Percentiles rank a stretch among this genome's conserved stretches.
These are phyloP conservation scores for Talpa occidentalis DNA, from an alignment of 2,113 vertebrate genomes.

Conservation along the genomic window DNA sequence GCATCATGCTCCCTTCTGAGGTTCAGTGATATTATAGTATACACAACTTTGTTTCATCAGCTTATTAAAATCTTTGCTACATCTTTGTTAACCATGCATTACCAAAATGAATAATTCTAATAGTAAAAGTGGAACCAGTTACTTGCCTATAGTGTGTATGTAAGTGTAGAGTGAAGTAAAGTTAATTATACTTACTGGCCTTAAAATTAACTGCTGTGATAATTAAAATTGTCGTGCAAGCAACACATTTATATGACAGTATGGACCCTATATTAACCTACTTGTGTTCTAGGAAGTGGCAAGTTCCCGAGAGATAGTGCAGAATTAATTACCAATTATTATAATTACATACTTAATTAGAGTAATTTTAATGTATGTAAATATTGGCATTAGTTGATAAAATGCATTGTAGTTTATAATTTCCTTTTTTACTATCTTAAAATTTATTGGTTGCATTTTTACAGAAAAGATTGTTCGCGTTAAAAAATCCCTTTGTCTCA, in stretches of 20 bases:
- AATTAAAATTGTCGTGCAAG: background rate
- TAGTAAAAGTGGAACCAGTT: background rate
- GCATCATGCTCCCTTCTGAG: background rate
- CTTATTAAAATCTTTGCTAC: background rate
- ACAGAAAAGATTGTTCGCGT: background rate
- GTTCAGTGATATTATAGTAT: background rate
- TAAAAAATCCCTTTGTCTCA: background rate
- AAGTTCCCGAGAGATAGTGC: background rate
- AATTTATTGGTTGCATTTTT: background rate
- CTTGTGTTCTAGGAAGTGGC: background rate
- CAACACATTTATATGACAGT: background rate
- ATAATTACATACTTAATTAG: background rate
- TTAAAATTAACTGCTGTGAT: background rate
- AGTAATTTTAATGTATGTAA: background rate
- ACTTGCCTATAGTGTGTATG: background rate
- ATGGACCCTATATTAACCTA: background rate
- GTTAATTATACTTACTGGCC: background rate
- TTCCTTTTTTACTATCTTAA: conserved; percentile 18
- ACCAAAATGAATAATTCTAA: conserved; percentile 22
- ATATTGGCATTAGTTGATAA: background rate
- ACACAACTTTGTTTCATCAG: background rate
- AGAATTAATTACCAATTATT: background rate
- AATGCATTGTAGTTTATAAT: background rate
- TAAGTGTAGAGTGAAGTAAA: background rate
- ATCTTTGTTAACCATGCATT: background rate